Base-by-base conservation (phyloP, 2,797 vertebrate genomes). In the Myripristis jacobus region DNA sequence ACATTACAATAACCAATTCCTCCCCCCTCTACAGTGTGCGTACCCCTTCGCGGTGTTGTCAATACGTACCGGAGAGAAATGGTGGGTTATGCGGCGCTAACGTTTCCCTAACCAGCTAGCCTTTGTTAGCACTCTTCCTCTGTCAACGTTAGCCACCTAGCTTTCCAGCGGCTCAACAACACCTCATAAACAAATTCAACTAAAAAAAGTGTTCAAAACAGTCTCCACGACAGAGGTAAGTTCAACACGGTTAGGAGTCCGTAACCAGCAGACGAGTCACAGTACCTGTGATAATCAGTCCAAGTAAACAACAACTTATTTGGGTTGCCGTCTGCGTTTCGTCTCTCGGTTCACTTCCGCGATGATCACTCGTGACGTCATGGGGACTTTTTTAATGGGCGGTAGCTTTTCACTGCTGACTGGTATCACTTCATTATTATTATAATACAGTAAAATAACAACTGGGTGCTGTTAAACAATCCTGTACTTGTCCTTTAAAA, bases 331-430 rank as follows among this genome's bases (percentile, higher is more conserved):
- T 82, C 69, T 43, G 56, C 54, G 77, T 76, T 80, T 48, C 51
- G 61, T 76, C 70, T 72, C 25, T 59, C 6, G 19, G 9, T 83
- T 87, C 61, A 87, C 90, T 93, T 93, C 92, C 92, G 91, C 27
- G 58, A 55, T 76, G 38, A 57, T 70, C 4, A 62, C 6, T 1
- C 1, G 29, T 84, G 80, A 92, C 88, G 89, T 92, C 68, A 82
- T 58, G 59, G 66, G 59, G 13, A 38, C 13, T 76, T 80, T 66
- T 22, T 4, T 31, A 27, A 27, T 27, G 76, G 91, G 88, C 77
- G 85, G 58, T 16, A 16, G 15, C 41, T 15, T 43, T 43, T 43
- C 15, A 4, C 16, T 15, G 16, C 41, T 43, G 2, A 43, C 4
- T 16, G 41, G 15, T 16, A 43, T 43, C 41, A 15, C 3, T 16